Conservation (phyloP, 2,113 vertebrate species). For the Suncus etruscus region DNA sequence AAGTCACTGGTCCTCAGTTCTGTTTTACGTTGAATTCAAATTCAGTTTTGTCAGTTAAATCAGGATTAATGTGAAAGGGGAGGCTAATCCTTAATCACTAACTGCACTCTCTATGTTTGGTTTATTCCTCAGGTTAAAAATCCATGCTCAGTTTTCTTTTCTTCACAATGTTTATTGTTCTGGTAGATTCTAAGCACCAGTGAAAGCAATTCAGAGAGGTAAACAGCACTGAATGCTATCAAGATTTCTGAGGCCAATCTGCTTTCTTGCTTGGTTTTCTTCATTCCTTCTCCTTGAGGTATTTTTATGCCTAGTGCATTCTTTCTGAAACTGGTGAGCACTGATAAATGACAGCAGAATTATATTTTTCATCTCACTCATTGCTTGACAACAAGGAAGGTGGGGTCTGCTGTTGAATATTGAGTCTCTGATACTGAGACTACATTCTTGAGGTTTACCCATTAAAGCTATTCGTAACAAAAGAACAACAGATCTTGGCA, state of each 20-base stretch:
- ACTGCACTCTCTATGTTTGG: not conserved
- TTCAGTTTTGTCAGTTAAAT: not conserved
- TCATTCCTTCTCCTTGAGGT: not conserved
- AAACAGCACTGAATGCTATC: not conserved
- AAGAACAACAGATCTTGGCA: too few relatives aligned
- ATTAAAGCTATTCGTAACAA: too few relatives aligned
- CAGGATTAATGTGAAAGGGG: not conserved
- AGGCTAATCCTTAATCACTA: not conserved
- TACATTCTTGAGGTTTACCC: too few relatives aligned
- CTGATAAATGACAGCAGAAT: not conserved
- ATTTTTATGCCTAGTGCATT: not conserved
- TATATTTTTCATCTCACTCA: too few relatives aligned
- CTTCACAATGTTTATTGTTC: not conserved
- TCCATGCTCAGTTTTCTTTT: not conserved
- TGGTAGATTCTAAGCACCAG: slow-evolving; percentile 7
- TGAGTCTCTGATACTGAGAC: too few relatives aligned
- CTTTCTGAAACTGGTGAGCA: not conserved
- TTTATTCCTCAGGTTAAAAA: not conserved
- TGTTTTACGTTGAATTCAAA: slow-evolving; percentile 26
- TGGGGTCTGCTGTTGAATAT: too few relatives aligned
- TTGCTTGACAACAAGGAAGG: too few relatives aligned
- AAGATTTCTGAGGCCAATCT: not conserved
- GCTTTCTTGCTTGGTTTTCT: not conserved
- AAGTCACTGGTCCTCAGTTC: not conserved
- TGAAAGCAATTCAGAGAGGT: not conserved